These are phyloP conservation scores for Hymenochirus boettgeri DNA, from an alignment of 2,113 vertebrate genomes.

Conservation along the genomic window DNA sequence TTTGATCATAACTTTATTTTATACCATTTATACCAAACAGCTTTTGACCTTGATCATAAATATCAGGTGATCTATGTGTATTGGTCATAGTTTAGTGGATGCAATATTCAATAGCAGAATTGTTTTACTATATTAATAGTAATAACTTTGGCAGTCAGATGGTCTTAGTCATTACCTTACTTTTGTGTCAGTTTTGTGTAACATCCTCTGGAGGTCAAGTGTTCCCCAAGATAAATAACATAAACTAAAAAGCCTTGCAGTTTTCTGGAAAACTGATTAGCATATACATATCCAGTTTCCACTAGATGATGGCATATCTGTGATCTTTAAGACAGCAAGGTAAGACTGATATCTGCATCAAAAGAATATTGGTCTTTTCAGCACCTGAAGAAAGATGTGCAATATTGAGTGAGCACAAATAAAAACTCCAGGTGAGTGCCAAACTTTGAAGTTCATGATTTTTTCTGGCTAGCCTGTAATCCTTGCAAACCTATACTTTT, in stretches of 20 bases:
- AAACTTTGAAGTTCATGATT: conserved; percentile 24
- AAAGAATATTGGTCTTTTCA: conserved; percentile 34
- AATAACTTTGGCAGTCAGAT: too few species aligned
- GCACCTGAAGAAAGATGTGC: conserved; percentile 19
- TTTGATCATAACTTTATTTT: too few species aligned
- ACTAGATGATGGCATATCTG: conserved; percentile 34
- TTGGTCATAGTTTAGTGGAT: too few species aligned
- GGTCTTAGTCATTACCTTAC: conserved; percentile 4
- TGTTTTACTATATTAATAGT: too few species aligned
- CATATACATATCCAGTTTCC: conserved; percentile 37
- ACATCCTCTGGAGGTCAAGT: conserved; percentile 37
- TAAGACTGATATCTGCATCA: conserved; percentile 41
- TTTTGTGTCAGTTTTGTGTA: conserved; percentile 14
- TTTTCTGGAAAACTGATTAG: conserved; percentile 28
- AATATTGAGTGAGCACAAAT: conserved; percentile 26
- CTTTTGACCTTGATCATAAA: too few species aligned
- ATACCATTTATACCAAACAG: too few species aligned
- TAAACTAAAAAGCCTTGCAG: conserved; percentile 35
- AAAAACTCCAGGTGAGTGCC: conserved; percentile 26
- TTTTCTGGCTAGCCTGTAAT: conserved; percentile 4
- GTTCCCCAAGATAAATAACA: conserved; percentile 38
- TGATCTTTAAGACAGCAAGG: conserved; percentile 37
- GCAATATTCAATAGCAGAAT: too few species aligned
- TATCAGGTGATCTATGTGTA: too few species aligned
- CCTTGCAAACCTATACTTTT: neutral